Percentiles rank a stretch among this genome's conserved stretches.
These are phyloP conservation scores for Yponomeuta sedellus DNA, from an alignment of 2,888 invertebrate genomes.

Conservation along the genomic window DNA sequence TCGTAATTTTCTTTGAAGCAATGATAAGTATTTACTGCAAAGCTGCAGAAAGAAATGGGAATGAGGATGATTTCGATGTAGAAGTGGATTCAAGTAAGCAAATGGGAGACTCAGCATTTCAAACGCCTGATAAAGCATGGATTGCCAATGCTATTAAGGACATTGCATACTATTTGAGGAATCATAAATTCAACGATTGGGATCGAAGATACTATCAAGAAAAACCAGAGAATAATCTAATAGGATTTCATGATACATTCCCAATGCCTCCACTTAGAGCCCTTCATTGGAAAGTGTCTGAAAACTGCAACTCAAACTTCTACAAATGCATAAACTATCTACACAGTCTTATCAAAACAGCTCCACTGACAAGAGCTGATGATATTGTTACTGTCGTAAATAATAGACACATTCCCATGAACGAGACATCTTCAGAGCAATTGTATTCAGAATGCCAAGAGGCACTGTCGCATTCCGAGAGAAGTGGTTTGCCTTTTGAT, in stretches of 20 bases:
- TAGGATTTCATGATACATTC: conserved; percentile 57
- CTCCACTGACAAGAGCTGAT: conserved; percentile 63
- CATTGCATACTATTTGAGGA: conserved; percentile 77
- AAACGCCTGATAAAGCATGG: conserved; percentile 45
- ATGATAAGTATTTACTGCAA: not conserved
- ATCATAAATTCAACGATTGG: conserved; percentile 80
- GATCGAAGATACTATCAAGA: conserved; percentile 68
- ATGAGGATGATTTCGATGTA: not conserved
- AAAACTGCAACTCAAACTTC: conserved; percentile 72
- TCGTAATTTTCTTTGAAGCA: not conserved
- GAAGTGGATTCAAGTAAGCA: conserved; percentile 16
- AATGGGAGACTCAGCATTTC: conserved; percentile 22
- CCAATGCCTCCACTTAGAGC: conserved; percentile 74
- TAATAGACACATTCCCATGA: conserved; percentile 57
- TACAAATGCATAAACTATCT: conserved; percentile 76
- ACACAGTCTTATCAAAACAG: conserved; percentile 44
- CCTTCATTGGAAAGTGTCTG: conserved; percentile 79
- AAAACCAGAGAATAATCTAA: conserved; percentile 28
- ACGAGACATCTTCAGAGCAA: conserved; percentile 44
- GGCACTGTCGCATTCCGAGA: conserved; percentile 54
- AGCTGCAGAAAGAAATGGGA: not conserved
- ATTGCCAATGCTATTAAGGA: conserved; percentile 68
- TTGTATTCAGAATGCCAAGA: conserved; percentile 69
- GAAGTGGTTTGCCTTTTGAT: conserved; percentile 69
- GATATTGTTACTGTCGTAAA: conserved; percentile 68